Conservation (phyloP, 2,113 vertebrate genomes). For the Heterochromis multidens region DNA sequence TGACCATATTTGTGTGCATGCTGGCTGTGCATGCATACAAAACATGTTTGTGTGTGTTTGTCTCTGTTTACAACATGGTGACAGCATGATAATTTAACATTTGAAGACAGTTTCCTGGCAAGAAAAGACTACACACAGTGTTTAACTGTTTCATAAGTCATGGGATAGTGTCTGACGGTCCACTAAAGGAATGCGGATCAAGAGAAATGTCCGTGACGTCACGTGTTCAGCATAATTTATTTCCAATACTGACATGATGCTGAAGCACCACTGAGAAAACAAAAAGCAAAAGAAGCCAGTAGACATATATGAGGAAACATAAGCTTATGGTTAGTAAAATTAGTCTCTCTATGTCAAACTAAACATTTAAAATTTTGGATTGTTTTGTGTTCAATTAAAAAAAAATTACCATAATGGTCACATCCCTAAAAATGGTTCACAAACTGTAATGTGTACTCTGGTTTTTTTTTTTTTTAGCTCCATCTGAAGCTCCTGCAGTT, state of each 20-base stretch:
- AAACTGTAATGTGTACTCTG: background rate
- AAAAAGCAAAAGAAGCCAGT: background rate
- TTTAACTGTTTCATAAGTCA: conserved; percentile 65
- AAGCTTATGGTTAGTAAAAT: background rate
- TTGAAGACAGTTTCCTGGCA: conserved; percentile 60
- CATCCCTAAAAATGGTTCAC: background rate
- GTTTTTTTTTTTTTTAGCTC: conserved; percentile 75
- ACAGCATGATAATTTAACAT: conserved; percentile 69
- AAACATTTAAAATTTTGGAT: background rate
- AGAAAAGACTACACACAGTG: background rate
- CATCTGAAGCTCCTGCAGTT: conserved; percentile 79
- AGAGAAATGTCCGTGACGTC: conserved; percentile 5
- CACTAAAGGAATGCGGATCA: background rate
- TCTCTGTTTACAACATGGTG: conserved; percentile 61
- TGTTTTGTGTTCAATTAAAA: background rate
- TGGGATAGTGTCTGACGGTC: background rate
- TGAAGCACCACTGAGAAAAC: background rate
- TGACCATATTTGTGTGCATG: background rate
- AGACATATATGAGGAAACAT: background rate
- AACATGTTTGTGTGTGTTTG: background rate
- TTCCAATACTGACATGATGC: background rate
- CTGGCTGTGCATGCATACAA: background rate
- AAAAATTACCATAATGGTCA: background rate
- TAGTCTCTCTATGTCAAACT: background rate
- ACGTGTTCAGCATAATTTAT: background rate